Base-by-base conservation (phyloP, 1,140 invertebrate species). In the Xylocopa sonorina region DNA sequence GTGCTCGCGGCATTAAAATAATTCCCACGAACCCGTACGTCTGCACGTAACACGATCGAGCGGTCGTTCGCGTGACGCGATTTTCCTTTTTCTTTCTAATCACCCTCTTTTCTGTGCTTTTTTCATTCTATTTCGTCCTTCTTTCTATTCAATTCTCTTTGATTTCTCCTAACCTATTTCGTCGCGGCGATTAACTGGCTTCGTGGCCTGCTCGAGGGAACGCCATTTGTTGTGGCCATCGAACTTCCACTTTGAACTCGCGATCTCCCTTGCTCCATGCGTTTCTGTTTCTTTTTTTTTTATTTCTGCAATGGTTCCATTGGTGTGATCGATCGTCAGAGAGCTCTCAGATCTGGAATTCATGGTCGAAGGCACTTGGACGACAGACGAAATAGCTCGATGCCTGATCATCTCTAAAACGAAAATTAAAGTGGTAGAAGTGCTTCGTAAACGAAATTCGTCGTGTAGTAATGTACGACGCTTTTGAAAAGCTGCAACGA, bases 91-190 rank as follows among this genome's bases (percentile, higher is more conserved):
- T n/a, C n/a, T n/a, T n/a, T n/a, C n/a, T n/a, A n/a, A n/a, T n/a
- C n/a, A n/a, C 21, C 16, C n/a, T 38, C 34, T 53, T 51, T 68
- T 24, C 53, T 38, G 51, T 43, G 10, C 3, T 41, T 50, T 24
- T 21, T 34, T 32, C n/a, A n/a, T n/a, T n/a, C n/a, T n/a, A n/a
- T n/a, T 34, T 18, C 27, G 1, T 69, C 27, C 34, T 29, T 6
- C 24, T 3, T 10, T 9, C 9, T 32, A 1, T 10, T 10, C 9
- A 12, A 21, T 4, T 34, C 18, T 41, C 0, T 43, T 62, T 34
- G 24, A 34, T 60, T 72, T 69, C 63, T 62, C 43, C 67, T 84
- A 87, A 87, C 76, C 75, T 81, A 79, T 78, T 83, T 68, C 71
- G 58, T 32, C 10, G 34, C 0, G 46, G 29, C 77, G 68, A 80